These are phyloP conservation scores for Lacerta agilis DNA, from an alignment of 2,797 vertebrate genomes.

Conservation along the genomic window DNA sequence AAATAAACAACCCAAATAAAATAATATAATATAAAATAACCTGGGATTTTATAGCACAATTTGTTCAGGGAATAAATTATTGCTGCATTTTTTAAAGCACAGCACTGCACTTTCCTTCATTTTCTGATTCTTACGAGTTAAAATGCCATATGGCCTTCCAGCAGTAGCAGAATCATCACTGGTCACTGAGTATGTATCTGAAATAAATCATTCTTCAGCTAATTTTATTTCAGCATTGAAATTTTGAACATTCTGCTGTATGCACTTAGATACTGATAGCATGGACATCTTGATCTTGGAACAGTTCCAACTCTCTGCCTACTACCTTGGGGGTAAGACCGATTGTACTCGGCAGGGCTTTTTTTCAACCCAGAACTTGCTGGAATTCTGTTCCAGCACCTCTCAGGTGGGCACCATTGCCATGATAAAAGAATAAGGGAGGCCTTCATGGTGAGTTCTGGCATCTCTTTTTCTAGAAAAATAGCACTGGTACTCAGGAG, in stretches of 20 bases:
- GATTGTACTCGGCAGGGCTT: neutral
- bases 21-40: too few species aligned
- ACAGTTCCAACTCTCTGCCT: neutral
- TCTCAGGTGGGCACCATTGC: too few species aligned
- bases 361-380: too few species aligned
- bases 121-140: conserved; percentile 20
- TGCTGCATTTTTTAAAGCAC: neutral
- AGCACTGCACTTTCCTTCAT: neutral
- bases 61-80: conserved; percentile 19
- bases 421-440: too few species aligned
- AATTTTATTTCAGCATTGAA: neutral
- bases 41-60: conserved; percentile 20
- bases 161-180: neutral
- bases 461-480: too few species aligned
- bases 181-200: neutral
- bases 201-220: neutral
- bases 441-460: too few species aligned
- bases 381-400: too few species aligned
- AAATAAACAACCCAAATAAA: too few species aligned
- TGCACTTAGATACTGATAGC: accelerated
- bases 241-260: neutral
- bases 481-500: neutral
- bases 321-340: neutral
- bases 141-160: neutral
- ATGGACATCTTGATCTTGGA: neutral